These are phyloP conservation scores for Harmothoe impar DNA, from an alignment of 2,888 invertebrate genomes.

Conservation along the genomic window DNA sequence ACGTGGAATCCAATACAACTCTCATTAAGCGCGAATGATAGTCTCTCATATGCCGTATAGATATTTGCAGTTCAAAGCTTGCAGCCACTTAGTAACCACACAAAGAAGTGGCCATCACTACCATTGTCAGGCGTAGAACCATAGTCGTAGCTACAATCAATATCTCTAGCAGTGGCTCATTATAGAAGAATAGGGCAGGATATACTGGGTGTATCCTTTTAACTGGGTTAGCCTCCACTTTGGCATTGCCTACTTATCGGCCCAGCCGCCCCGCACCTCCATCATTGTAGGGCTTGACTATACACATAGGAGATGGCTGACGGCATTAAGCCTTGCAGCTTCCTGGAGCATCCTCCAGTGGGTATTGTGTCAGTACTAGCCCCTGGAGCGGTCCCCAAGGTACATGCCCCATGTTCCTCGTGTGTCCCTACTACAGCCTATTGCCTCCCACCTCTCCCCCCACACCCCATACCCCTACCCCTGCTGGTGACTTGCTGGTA, in stretches of 20 bases:
- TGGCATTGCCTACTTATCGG: background rate
- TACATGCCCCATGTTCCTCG: background rate
- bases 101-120: background rate
- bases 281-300: background rate
- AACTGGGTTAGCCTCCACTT: background rate
- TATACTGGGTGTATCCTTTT: background rate
- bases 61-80: background rate
- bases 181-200: background rate
- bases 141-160: background rate
- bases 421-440: background rate
- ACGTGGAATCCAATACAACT: background rate
- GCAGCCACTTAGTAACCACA: background rate
- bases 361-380: background rate
- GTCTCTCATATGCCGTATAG: background rate
- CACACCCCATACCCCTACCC: background rate
- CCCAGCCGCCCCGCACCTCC: background rate
- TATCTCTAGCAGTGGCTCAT: background rate
- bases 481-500: constrained; percentile 13
- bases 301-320: background rate
- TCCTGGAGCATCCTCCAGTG: background rate
- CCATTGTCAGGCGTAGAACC: background rate
- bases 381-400: background rate
- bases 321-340: background rate
- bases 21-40: background rate
- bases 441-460: background rate